Evolutionary conservation across 2,888 invertebrate genomes (phyloP).

Genomic region (Craniophora ligustri): DNA sequence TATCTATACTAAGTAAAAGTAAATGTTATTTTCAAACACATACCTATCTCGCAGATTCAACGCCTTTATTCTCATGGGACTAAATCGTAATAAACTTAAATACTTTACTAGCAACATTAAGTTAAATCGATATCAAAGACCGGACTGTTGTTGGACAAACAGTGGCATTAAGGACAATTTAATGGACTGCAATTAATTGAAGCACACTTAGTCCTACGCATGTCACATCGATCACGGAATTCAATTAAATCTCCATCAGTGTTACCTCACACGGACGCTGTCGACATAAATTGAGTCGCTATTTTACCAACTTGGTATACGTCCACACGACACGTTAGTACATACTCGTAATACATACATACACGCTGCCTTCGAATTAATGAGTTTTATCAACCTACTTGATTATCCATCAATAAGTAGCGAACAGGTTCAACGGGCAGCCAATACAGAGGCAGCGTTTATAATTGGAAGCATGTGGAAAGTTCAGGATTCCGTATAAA

Average conservation of each 20-base stretch:
- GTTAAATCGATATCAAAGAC: constrained; percentile 19
- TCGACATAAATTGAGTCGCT: constrained; percentile 62
- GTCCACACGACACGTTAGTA: constrained; percentile 50
- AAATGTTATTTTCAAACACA: constrained; percentile 25
- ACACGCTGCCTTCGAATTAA: constrained; percentile 35
- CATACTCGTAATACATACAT: constrained; percentile 64
- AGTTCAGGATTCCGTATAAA: constrained; percentile 64
- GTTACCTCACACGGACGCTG: constrained; percentile 63
- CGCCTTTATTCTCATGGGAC: constrained; percentile 28
- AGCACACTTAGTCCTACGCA: constrained; percentile 24
- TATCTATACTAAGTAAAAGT: constrained; percentile 17
- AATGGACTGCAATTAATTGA: constrained; percentile 36
- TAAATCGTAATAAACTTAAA: constrained; percentile 12
- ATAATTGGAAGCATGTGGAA: constrained; percentile 69
- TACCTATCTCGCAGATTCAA: constrained; percentile 29
- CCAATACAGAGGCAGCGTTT: constrained; percentile 37
- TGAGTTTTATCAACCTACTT: constrained; percentile 23
- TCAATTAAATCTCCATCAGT: constrained; percentile 65
- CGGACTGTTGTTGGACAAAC: constrained; percentile 19
- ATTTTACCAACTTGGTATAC: constrained; percentile 42
- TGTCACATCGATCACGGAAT: constrained; percentile 49
- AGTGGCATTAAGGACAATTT: constrained; percentile 32
- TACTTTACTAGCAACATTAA: constrained; percentile 17
- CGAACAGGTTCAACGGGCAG: constrained; percentile 40
- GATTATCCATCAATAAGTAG: constrained; percentile 30